phyloP scores from a whole-genome alignment of 2,113 vertebrate genomes.

The Apeltes quadracus region DNA sequence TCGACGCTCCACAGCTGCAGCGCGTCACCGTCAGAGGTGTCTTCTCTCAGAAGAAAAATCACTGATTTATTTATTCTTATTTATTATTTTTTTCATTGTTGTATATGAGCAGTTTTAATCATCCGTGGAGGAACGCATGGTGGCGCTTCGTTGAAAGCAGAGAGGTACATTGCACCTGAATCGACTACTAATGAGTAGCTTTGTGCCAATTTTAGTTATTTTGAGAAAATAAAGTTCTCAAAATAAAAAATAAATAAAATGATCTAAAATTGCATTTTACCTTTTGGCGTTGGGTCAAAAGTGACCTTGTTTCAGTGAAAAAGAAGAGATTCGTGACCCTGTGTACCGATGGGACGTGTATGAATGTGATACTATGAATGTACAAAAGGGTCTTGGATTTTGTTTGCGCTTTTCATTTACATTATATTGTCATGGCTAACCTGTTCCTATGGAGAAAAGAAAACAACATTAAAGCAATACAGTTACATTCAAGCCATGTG shows the following conservation, averaged over 20 bases:
- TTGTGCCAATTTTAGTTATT: conserved; percentile 6
- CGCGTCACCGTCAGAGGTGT: conserved; percentile 55
- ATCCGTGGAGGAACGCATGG: conserved; percentile 47
- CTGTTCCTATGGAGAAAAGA: conserved; percentile 74
- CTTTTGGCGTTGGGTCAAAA: conserved; percentile 65
- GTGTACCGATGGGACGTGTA: conserved; percentile 58
- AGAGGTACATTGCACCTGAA: conserved; percentile 48
- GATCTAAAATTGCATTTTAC: conserved; percentile 22
- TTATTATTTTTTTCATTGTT: conserved; percentile 62
- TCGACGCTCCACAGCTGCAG: conserved; percentile 46
- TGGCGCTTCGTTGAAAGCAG: conserved; percentile 50
- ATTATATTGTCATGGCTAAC: conserved; percentile 79
- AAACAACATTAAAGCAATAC: conserved; percentile 82
- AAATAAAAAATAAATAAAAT: background rate
- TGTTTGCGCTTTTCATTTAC: conserved; percentile 74
- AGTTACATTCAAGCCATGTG: conserved; percentile 53
- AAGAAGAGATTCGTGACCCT: conserved; percentile 42
- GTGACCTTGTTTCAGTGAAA: conserved; percentile 43
- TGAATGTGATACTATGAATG: conserved; percentile 67
- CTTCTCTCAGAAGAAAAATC: conserved; percentile 22
- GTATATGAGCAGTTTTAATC: conserved; percentile 33
- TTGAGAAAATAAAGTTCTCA: conserved; percentile 8
- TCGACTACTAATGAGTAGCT: conserved; percentile 5
- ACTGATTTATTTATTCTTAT: conserved; percentile 74
- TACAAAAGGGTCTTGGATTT: conserved; percentile 67